Evolutionary conservation across 2,797 vertebrate genomes (phyloP), one percentile per base, ranked within the genome.

Genomic region (Scleropages formosus): DNA sequence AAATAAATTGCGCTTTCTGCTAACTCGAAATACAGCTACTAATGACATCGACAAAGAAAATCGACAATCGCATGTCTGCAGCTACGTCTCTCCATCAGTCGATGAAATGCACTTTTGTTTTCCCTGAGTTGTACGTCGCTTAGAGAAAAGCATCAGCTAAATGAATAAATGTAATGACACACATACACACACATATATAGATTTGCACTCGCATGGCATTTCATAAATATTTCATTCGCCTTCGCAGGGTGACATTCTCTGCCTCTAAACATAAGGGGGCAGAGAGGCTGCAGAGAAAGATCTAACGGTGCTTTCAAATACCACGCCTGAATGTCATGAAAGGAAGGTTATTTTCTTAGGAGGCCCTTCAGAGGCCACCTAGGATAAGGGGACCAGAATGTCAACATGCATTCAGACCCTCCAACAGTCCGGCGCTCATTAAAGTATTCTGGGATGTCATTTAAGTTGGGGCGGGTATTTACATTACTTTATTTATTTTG

Each of bases 181-280:
- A n/a, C n/a, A n/a, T n/a, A n/a, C n/a, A 3, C 26, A 26, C 13
- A 18, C 27, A 49, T 49, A 58, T 75, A 67, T 67, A 31, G 56
- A 72, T 72, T 53, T 8, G 56, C 70, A 59, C 62, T 66, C 51
- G 22, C 51, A 16, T 56, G 66, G 18, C n/a, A 27, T 63, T 77
- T 86, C 83, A 87, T 89, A 61, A 86, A 89, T 88, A 85, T 86
- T 85, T 84, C 82, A 88, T 88, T 80, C 78, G 73, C 78, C 75
- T 78, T 80, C 86, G 78, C 84, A 59, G 72, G 75, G 64, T 86
- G 84, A 78, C 86, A 83, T 83, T 84, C 79, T 80, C 59, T 67
- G 71, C 61, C 75, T 83, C 74, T 77, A 58, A 67, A 68, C 51
- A 44, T 51, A 71, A 80, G 76, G 79, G 72, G 49, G 65, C 31